Base-by-base conservation (phyloP, 1,140 invertebrate genomes). In the Colletes gigas region DNA sequence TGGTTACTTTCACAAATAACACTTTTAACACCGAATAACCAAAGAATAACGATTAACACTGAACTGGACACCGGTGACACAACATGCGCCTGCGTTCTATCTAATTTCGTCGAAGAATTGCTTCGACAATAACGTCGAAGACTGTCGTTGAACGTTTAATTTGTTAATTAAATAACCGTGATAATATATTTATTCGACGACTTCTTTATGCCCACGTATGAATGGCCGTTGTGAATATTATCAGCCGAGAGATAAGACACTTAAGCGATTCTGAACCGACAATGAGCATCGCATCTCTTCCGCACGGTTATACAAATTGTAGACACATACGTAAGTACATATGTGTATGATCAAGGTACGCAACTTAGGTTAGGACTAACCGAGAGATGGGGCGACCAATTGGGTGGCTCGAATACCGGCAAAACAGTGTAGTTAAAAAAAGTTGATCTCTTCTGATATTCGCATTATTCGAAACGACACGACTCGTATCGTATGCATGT, bases 51-150 rank as follows among this genome's bases (percentile, higher is more conserved):
- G 78, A 62, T 67, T 66, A 75, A 60, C 21, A 55, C 41, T 57
- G 71, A 57, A 74, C 15, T 44, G 1, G 65, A 50, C 30, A 75
- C 65, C 71, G 78, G 63, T 60, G 71, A 59, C 63, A 75, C n/a
- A 50, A 62, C 0, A 55, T 10, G 66, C 82, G 83, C 83, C 81
- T 77, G 83, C 83, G 72, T 55, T 30, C 12, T 39, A 50, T 15
- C 44, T 30, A 14, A 17, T 63, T 44, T 44, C 39, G 8, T 14
- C 55, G 30, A 12, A 52, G 52, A 14, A 17, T n/a, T n/a, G n/a
- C 21, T 66, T 79, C 50, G 14, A 72, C 9, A 62, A 60, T 52
- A 52, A 52, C 44, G 17, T 63, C 52, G 50, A 78, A 78, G 50
- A n/a, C 12, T 8, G 15, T 19, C 52, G 73, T 19, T 30, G 4